Base-by-base conservation (phyloP, 2,888 invertebrate species). In the Mythimna pallens region DNA sequence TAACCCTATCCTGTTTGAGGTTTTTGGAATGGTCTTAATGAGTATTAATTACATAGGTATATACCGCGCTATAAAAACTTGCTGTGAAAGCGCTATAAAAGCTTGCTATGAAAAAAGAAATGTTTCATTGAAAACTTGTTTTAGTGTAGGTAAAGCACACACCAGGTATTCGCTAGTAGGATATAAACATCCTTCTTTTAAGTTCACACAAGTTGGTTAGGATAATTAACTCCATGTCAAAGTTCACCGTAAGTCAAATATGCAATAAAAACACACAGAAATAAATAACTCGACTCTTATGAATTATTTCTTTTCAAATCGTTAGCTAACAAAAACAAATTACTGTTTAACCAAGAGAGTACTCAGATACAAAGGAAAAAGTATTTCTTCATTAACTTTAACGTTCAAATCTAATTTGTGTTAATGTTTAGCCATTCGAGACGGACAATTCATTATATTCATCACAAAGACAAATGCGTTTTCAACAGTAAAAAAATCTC, bases 351-450 rank as follows among this genome's bases (percentile, higher is more conserved):
- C 80, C 70, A 80, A 75, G 57, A 78, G 50, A 43, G 52, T 70
- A 61, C 71, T 75, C 67, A 54, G 54, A 67, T 66, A 73, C 62
- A 76, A 80, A 64, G 69, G 64, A 78, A 82, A 80, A 82, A 79
- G 70, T 68, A 65, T 71, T 73, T 30, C 66, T 68, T 71, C 81
- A 83, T 84, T 84, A 82, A 73, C 69, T 71, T 78, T 73, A 79
- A 81, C 70, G 83, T 81, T 75, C 71, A 81, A 79, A 40, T 84
- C 65, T 70, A 77, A 84, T 76, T 79, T 76, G 76, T 83, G 82
- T 86, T 86, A 84, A 84, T 83, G 85, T 79, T 79, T 70, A 57
- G 71, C 78, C 61, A 78, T 85, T 80, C 36, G 71, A 79, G 59
- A 78, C 70, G 63, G 71, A 74, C 65, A 79, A 65, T 79, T 67